Percentiles rank a stretch among this genome's conserved stretches.
These are phyloP conservation scores for Noctua comes DNA, from an alignment of 2,888 invertebrate genomes.

Conservation along the genomic window DNA sequence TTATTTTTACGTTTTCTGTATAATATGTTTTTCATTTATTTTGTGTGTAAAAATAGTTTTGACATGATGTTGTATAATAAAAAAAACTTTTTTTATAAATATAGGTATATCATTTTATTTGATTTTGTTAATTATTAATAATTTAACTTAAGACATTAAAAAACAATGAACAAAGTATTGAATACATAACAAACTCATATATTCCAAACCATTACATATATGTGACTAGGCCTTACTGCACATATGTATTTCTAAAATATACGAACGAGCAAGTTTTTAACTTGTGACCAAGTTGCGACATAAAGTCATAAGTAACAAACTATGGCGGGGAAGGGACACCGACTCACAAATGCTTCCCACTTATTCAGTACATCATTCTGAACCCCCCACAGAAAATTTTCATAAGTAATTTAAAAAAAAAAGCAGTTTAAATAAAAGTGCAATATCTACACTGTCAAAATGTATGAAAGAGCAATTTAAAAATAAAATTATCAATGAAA, in stretches of 20 bases:
- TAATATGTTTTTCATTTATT: conserved; percentile 80
- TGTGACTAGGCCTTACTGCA: conserved; percentile 44
- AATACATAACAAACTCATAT: conserved; percentile 45
- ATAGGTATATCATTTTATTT: conserved; percentile 62
- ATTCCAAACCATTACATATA: conserved; percentile 22
- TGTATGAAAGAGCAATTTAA: background rate
- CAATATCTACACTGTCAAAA: background rate
- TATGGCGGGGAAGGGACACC: background rate
- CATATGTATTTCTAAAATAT: conserved; percentile 28
- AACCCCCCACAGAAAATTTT: background rate
- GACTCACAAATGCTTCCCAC: background rate
- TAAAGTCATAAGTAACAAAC: conserved; percentile 11
- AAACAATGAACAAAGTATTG: conserved; percentile 33
- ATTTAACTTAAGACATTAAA: conserved; percentile 42
- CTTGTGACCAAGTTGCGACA: conserved; percentile 17
- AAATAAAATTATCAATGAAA: too few relatives aligned
- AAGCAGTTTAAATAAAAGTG: background rate
- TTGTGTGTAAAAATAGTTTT: conserved; percentile 66
- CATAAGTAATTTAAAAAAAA: background rate
- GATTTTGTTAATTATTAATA: conserved; percentile 48
- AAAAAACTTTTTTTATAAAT: conserved; percentile 55
- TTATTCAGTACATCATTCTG: background rate
- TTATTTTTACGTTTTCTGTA: conserved; percentile 89
- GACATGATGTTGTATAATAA: conserved; percentile 57
- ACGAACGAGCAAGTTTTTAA: conserved; percentile 7